Evolutionary conservation across 2,797 vertebrate species (phyloP).

Genomic region (Brachyalestes nurse): DNA sequence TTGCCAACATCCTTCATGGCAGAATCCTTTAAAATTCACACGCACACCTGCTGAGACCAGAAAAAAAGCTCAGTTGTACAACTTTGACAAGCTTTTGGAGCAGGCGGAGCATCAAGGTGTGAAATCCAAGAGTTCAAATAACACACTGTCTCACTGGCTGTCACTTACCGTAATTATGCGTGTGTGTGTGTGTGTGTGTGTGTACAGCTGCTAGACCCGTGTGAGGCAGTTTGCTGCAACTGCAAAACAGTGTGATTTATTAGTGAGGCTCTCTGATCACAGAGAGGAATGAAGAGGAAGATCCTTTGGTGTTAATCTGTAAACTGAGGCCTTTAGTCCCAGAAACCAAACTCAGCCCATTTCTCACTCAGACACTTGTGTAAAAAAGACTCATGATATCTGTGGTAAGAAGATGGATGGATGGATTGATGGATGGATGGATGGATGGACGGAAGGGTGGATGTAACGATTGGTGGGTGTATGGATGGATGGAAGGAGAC

Average conservation of each 20-base stretch:
- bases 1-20: background rate
- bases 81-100: background rate
- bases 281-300: background rate
- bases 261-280: conserved; percentile 2
- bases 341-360: background rate
- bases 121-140: conserved; percentile 10
- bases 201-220: background rate
- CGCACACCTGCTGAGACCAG: background rate
- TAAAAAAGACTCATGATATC: too few relatives aligned
- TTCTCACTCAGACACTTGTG: background rate
- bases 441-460: too few relatives aligned
- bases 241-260: conserved; percentile 18
- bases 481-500: too few relatives aligned
- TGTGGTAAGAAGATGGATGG: too few relatives aligned
- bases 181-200: too few relatives aligned
- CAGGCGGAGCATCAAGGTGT: conserved; percentile 3
- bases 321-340: background rate
- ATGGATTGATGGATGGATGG: background rate
- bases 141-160: conserved; percentile 3
- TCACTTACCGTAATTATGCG: conserved; percentile 14
- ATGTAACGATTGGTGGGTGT: too few relatives aligned
- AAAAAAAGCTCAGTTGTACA: background rate
- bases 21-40: background rate
- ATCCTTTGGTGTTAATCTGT: background rate
- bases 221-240: background rate